Conservation (phyloP, 2,888 invertebrate species). For the Tipula unca region DNA sequence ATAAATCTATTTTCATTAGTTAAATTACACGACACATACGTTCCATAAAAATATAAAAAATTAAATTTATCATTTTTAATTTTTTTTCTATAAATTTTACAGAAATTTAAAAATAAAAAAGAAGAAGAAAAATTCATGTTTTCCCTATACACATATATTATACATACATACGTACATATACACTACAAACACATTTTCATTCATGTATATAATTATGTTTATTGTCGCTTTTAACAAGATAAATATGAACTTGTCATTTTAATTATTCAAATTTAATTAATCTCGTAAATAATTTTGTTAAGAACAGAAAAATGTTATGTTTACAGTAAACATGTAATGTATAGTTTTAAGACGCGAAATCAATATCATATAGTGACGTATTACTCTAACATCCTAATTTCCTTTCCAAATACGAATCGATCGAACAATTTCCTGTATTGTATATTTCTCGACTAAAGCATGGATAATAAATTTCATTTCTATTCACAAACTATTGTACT, state of each 20-base stretch:
- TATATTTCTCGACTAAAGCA: not conserved
- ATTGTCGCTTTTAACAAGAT: not conserved
- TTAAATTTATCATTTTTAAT: not conserved
- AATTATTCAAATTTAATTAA: not conserved
- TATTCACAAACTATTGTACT: not conserved
- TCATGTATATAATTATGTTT: not conserved
- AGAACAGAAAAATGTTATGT: too few relatives aligned
- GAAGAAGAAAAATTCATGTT: not conserved
- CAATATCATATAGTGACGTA: not conserved
- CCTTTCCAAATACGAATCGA: not conserved
- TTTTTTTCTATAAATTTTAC: not conserved
- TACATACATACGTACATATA: not conserved
- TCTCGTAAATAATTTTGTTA: not conserved
- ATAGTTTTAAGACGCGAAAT: too few relatives aligned
- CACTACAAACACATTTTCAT: not conserved
- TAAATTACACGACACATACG: not conserved
- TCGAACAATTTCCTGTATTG: not conserved
- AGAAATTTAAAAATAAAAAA: not conserved
- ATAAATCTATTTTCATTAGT: not conserved
- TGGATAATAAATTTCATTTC: not conserved
- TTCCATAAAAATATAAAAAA: not conserved
- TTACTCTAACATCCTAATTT: not conserved
- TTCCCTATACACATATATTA: not conserved
- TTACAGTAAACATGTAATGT: too few relatives aligned
- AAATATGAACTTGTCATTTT: constrained; percentile 8